Evolutionary conservation across 2,113 vertebrate species (phyloP), one percentile per base, ranked within the genome.

Genomic region (Lathamus discolor): DNA sequence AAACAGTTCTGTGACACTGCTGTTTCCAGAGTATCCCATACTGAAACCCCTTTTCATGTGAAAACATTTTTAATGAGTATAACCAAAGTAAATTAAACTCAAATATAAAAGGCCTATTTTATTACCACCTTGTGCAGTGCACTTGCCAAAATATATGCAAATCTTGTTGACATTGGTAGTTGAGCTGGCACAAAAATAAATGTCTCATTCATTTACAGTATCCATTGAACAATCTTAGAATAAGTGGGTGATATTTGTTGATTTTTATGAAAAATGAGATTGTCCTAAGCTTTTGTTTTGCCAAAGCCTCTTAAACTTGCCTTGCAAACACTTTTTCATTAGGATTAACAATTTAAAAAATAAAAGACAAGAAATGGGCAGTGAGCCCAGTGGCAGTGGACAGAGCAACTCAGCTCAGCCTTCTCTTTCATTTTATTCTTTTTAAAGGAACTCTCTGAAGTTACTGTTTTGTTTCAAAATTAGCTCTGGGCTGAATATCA

Each of bases 121-220:
- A 86, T 95, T 96, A 92, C 96, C 95, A 97, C 96, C 92, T 97
- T 97, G 96, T 96, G 94, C 95, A 95, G 87, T 83, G 76, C 52
- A 93, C 76, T 97, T 97, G 97, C 97, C 97, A 97, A 97, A 97
- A 97, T 96, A 87, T 94, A 98, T 98, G 97, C 96, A 97, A 97
- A 97, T 98, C 95, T 97, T 97, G 94, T 97, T 62, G 37, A 85
- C 94, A 83, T 82, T 97, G 93, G 91, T 98, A 90, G 96, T 96
- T 88, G 92, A 97, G 95, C 73, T 98, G 98, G 97, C 97, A 98
- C 94, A 97, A 97, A 98, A 98, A 98, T 98, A 97, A 98, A 94
- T 92, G 97, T 96, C 97, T 97, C 97, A 97, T 98, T 98, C 97
- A 98, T 98, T 98, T 97, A 97, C 78, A 94, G 92, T 96, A 97